A percentile compares a stretch with the other conserved stretches of the same genome.
Evolutionary conservation across 2,797 vertebrate genomes (phyloP).

Genomic region (Sciaenops ocellatus): DNA sequence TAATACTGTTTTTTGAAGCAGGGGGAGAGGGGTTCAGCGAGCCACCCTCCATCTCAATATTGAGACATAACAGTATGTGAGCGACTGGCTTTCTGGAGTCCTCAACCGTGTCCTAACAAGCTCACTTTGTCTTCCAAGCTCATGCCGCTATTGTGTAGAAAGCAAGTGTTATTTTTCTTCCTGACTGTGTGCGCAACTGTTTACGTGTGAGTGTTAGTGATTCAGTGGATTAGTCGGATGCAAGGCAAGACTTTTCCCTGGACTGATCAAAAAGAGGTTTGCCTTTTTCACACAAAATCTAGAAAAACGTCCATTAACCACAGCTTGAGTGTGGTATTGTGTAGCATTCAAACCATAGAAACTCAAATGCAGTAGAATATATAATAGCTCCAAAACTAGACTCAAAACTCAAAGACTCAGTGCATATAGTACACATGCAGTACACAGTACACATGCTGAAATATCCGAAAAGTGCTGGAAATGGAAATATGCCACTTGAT

Average conservation of each 20-base stretch:
- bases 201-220: slow-evolving; percentile 62
- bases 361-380: slow-evolving; percentile 32
- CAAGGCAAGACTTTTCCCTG: slow-evolving; percentile 69
- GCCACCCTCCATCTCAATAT: slow-evolving; percentile 65
- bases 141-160: slow-evolving; percentile 74
- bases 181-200: slow-evolving; percentile 71
- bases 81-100: slow-evolving; percentile 68
- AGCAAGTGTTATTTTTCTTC: slow-evolving; percentile 69
- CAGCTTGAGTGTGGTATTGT: slow-evolving; percentile 62
- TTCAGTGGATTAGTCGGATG: slow-evolving; percentile 66
- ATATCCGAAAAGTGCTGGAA: slow-evolving; percentile 60
- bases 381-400: slow-evolving; percentile 41
- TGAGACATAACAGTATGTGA: slow-evolving; percentile 65
- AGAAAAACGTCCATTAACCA: slow-evolving; percentile 63
- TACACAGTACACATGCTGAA: slow-evolving; percentile 46
- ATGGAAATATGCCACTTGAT: slow-evolving; percentile 53
- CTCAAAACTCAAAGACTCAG: slow-evolving; percentile 43
- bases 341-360: slow-evolving; percentile 47
- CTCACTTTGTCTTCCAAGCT: slow-evolving; percentile 89
- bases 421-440: slow-evolving; percentile 37
- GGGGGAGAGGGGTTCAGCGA: slow-evolving; percentile 57
- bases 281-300: slow-evolving; percentile 70
- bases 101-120: slow-evolving; percentile 80
- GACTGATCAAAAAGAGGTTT: slow-evolving; percentile 70
- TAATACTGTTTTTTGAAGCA: slow-evolving; percentile 71